phyloP scores from a whole-genome alignment of 2,797 vertebrate genomes.

The Sorex maritimensis region DNA sequence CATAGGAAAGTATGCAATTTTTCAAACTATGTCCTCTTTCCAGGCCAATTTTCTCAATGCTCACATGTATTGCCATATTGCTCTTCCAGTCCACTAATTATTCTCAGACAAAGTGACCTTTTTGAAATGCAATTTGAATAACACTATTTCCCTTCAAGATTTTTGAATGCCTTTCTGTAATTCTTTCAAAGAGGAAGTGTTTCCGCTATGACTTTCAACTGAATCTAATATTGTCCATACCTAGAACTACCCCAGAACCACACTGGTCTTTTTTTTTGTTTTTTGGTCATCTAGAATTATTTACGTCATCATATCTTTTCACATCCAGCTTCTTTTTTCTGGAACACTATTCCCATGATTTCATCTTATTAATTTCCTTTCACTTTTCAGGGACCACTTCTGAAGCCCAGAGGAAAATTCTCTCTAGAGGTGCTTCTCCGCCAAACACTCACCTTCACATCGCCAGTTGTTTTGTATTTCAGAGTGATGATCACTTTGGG shows the following conservation, averaged over 20 bases:
- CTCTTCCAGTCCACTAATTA: background rate
- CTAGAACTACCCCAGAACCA: background rate
- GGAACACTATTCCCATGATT: background rate
- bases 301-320: background rate
- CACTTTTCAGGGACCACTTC: background rate
- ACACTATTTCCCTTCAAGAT: background rate
- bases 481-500: background rate
- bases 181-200: background rate
- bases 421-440: background rate
- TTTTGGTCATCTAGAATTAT: background rate
- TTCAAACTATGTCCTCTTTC: background rate
- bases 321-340: background rate
- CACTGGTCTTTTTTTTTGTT: background rate
- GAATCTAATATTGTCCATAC: background rate
- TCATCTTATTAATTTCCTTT: background rate
- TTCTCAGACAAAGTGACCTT: background rate
- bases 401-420: background rate
- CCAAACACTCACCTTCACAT: background rate
- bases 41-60: background rate
- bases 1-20: background rate
- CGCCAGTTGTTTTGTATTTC: background rate
- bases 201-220: background rate
- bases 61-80: background rate
- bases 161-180: background rate
- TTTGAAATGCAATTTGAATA: slow-evolving; percentile 33